Evolutionary conservation across 2,888 invertebrate species (phyloP), one percentile per base, ranked within the genome.

Genomic region (Sisyra terminalis): DNA sequence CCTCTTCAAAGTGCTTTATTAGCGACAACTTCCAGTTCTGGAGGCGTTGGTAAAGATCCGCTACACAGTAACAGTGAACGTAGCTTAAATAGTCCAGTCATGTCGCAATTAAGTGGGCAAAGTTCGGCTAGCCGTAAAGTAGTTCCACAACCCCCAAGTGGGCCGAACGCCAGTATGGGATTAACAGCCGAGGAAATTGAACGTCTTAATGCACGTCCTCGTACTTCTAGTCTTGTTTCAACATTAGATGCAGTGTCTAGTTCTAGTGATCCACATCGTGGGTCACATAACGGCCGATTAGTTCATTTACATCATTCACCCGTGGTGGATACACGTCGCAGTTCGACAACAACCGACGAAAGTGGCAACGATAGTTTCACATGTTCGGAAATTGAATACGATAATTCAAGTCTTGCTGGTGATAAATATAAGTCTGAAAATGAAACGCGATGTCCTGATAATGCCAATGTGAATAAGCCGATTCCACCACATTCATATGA

Each of bases 311-410:
- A 77, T 51, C 80, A 80, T 56, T 79, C 79, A 17, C 79, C 80
- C 11, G 78, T 78, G 31, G 72, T 78, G 14, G 78, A 78, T 52
- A 77, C 83, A 51, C 69, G 74, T 37, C 73, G 82, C 53, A 78
- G 84, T 53, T 84, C 85, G 8, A 82, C 82, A 1, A 84, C 85
- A 7, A 86, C 92, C 8, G 87, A 92, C 53, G 93, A 93, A 59
- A 93, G 93, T 62, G 84, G 83, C 4, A 92, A 94, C 63, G 94
- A 96, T 58, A 93, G 93, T 52, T 96, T 96, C 66, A 96, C 94
- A 9, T 96, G 94, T 65, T 94, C 94, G 1, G 94, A 94, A 67
- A 93, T 93, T 57, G 96, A 96, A 61, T 93, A 92, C 59, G 93
- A 93, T 55, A 89, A 90, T 57, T 84, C 86, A 54, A 85, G 85